Evolutionary conservation across 1,140 invertebrate species (phyloP).

Genomic region (Drosophila sturtevanti): DNA sequence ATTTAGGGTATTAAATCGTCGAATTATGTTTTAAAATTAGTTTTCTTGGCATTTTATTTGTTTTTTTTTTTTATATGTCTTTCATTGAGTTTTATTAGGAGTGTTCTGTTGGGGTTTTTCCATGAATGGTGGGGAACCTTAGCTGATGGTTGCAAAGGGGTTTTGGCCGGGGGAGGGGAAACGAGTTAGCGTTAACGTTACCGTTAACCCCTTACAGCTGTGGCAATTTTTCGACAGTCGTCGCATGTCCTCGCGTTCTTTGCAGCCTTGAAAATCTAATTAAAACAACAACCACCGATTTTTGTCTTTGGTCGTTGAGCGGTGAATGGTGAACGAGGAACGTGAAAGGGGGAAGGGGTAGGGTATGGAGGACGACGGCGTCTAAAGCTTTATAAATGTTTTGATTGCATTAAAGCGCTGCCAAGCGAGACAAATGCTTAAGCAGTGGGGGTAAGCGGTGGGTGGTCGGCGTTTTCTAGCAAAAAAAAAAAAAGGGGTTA

Average conservation of each 20-base stretch:
- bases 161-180: slow-evolving; percentile 3
- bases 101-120: neutral
- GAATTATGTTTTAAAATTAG: neutral
- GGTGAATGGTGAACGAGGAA: neutral
- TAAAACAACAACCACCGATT: slow-evolving; percentile 81
- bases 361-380: slow-evolving; percentile 9
- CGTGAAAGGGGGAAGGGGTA: neutral
- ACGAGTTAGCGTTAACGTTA: slow-evolving; percentile 60
- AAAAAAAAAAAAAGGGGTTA: too few relatives aligned
- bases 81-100: slow-evolving; percentile 6
- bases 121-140: neutral
- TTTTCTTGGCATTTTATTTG: slow-evolving; percentile 1
- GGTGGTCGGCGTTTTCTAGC: neutral
- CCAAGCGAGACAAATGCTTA: slow-evolving; percentile 60
- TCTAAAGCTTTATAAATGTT: slow-evolving; percentile 79
- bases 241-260: slow-evolving; percentile 32
- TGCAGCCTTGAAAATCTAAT: slow-evolving; percentile 75
- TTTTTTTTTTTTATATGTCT: slow-evolving; percentile 8
- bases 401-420: slow-evolving; percentile 79
- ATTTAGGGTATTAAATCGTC: neutral
- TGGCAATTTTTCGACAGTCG: slow-evolving; percentile 77
- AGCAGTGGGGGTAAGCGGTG: neutral
- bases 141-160: too few relatives aligned
- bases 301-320: slow-evolving; percentile 61
- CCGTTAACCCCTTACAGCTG: slow-evolving; percentile 75